Conservation (phyloP, 2,797 vertebrate genomes). For the Lagodon rhomboides region DNA sequence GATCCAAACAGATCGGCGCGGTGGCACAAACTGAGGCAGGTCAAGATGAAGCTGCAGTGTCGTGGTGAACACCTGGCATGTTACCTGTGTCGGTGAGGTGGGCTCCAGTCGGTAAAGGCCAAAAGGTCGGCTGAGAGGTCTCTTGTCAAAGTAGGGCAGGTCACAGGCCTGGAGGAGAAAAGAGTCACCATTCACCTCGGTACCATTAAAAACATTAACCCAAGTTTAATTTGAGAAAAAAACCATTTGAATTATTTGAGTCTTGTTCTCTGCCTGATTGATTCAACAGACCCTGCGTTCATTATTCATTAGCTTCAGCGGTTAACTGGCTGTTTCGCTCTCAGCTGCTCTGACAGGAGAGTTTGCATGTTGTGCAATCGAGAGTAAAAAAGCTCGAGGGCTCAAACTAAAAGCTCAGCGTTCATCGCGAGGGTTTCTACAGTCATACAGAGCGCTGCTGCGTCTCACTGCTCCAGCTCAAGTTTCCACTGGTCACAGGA, state of each 20-base stretch:
- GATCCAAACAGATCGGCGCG: neutral
- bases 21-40: neutral
- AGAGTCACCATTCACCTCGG: neutral
- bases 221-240: no score
- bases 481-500: conserved; percentile 16
- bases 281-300: neutral
- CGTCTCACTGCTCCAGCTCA: neutral
- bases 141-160: conserved; percentile 88
- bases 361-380: conserved; percentile 13
- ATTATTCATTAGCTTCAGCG: conserved; percentile 5
- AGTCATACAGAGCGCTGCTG: neutral
- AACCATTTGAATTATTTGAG: neutral
- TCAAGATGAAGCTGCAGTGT: neutral
- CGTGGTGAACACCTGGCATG: neutral
- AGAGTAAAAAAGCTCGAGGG: neutral
- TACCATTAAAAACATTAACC: neutral
- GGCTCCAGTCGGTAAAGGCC: conserved; percentile 88
- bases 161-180: conserved; percentile 81
- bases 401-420: conserved; percentile 6
- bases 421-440: neutral
- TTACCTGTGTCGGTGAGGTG: conserved; percentile 87
- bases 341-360: neutral
- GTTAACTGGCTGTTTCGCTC: neutral
- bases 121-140: conserved; percentile 85
- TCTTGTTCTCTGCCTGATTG: neutral